Evolutionary conservation across 2,888 invertebrate species (phyloP).

Genomic region (Onchidella celtica): DNA sequence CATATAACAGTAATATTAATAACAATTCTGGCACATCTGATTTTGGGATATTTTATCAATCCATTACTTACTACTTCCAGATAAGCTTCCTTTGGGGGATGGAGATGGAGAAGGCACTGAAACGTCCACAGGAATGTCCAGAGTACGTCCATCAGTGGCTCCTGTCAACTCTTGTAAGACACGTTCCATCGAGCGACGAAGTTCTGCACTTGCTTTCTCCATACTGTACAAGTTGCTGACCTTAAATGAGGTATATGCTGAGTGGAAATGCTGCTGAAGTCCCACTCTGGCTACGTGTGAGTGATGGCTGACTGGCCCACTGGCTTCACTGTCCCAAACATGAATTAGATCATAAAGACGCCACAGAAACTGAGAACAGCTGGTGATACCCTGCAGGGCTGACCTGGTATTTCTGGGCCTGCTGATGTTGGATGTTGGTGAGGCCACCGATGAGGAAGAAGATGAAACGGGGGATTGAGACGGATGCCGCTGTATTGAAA

Average conservation of each 20-base stretch:
- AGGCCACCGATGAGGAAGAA: constrained; percentile 17
- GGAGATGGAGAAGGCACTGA: neutral
- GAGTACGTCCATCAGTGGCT: neutral
- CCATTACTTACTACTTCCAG: constrained; percentile 45
- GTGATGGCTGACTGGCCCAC: neutral
- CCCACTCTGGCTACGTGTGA: neutral
- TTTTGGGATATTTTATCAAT: too few relatives aligned
- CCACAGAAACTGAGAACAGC: constrained; percentile 33
- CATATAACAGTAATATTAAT: too few relatives aligned
- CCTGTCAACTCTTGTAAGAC: constrained; percentile 23
- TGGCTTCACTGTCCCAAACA: neutral
- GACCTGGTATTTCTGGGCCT: constrained; percentile 3
- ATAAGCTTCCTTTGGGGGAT: constrained; percentile 35
- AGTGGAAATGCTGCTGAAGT: constrained; percentile 42
- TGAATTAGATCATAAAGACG: constrained; percentile 30
- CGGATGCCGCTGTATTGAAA: neutral
- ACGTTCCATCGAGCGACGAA: constrained; percentile 32
- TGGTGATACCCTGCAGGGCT: constrained; percentile 3
- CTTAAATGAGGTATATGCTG: constrained; percentile 21
- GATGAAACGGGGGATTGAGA: constrained; percentile 20
- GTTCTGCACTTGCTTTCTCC: constrained; percentile 5
- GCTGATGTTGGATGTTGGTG: constrained; percentile 12
- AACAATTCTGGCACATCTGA: too few relatives aligned
- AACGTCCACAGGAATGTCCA: constrained; percentile 40
- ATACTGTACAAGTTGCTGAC: constrained; percentile 1